phyloP scores from a whole-genome alignment of 2,113 vertebrate genomes.

The Lynx canadensis region DNA sequence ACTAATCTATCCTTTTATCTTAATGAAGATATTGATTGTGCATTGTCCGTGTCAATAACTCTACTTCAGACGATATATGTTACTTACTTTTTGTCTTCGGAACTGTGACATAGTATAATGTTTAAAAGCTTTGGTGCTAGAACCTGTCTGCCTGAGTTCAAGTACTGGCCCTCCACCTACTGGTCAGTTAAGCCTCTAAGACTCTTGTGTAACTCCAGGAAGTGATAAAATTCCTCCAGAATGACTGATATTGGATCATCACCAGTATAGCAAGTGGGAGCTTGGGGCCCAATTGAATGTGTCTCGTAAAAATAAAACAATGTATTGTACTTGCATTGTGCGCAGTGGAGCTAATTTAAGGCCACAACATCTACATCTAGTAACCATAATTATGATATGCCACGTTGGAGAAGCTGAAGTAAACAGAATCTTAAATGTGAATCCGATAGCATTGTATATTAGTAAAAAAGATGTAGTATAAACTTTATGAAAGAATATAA shows the following conservation, averaged over 20 bases:
- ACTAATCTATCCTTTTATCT: neutral
- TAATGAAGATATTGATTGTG: neutral
- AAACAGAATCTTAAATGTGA: neutral
- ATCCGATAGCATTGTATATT: neutral
- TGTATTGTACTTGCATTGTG: neutral
- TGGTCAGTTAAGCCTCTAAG: neutral
- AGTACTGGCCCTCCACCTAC: neutral
- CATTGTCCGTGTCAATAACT: neutral
- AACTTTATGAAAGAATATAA: neutral
- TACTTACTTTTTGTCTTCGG: neutral
- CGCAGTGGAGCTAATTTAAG: neutral
- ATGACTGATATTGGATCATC: neutral
- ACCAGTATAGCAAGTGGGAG: neutral
- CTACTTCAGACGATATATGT: neutral
- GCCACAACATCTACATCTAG: no score
- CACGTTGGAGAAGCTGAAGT: neutral
- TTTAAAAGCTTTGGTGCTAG: neutral
- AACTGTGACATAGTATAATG: neutral
- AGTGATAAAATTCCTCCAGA: neutral
- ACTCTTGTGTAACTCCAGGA: neutral
- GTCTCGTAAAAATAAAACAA: neutral
- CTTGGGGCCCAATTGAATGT: neutral
- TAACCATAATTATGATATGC: neutral
- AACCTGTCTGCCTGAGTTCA: neutral
- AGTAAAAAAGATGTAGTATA: neutral